phyloP scores from a whole-genome alignment of 2,888 invertebrate genomes.

The Nomada fabriciana region DNA sequence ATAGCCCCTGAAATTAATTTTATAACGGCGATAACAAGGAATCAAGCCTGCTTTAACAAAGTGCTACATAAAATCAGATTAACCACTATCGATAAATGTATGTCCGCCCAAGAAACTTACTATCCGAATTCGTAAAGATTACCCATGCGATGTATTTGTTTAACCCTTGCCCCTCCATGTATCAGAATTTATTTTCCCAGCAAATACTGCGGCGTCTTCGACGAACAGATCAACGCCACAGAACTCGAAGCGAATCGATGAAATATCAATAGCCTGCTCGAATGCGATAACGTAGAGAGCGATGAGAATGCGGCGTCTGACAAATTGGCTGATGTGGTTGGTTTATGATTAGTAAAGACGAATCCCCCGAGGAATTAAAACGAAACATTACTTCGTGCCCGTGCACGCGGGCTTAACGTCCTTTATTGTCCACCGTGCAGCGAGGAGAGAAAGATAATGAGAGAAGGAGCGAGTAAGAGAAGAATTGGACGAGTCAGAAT shows the following conservation, averaged over 20 bases:
- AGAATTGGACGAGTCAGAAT: slow-evolving; percentile 52
- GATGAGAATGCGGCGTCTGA: slow-evolving; percentile 58
- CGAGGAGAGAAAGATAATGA: slow-evolving; percentile 8
- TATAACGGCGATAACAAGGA: slow-evolving; percentile 17
- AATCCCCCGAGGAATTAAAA: slow-evolving; percentile 65
- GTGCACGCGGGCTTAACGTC: slow-evolving; percentile 48
- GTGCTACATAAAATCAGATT: slow-evolving; percentile 22
- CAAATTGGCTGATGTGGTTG: slow-evolving; percentile 65
- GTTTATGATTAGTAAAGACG: slow-evolving; percentile 69
- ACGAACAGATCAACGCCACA: neutral
- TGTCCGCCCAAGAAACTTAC: neutral
- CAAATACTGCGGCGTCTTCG: neutral
- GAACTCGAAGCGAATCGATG: neutral
- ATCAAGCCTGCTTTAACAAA: slow-evolving; percentile 4
- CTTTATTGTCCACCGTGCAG: slow-evolving; percentile 52
- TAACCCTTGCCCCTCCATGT: neutral
- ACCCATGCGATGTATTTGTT: neutral
- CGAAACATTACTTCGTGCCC: slow-evolving; percentile 53
- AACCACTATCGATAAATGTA: neutral
- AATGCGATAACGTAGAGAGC: slow-evolving; percentile 34
- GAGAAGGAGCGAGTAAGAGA: neutral
- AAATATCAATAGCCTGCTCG: slow-evolving; percentile 2
- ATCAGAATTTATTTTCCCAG: neutral
- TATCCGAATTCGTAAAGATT: neutral
- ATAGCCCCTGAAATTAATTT: slow-evolving; percentile 5